These are phyloP conservation scores for Chrysodeixis includens DNA, from an alignment of 2,888 invertebrate genomes.

Conservation along the genomic window DNA sequence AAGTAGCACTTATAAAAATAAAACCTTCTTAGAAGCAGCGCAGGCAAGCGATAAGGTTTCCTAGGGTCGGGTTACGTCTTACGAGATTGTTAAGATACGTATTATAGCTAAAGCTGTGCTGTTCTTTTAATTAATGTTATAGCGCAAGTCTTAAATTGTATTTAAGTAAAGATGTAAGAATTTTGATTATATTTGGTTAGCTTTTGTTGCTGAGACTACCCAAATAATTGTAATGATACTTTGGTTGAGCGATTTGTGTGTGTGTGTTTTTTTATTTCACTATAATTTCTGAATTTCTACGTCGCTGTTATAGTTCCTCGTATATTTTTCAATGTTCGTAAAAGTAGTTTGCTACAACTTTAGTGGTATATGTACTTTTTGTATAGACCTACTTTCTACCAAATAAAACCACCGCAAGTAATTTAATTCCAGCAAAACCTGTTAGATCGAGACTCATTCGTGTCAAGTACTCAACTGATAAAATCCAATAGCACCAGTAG, in stretches of 20 bases:
- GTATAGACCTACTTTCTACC: too few species aligned
- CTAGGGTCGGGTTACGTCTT: conserved; percentile 43
- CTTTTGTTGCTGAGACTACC: background rate
- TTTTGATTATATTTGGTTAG: too few species aligned
- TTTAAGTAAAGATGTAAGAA: too few species aligned
- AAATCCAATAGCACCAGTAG: background rate
- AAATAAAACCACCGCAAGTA: background rate
- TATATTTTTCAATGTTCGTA: too few species aligned
- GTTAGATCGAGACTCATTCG: background rate
- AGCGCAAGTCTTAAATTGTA: conserved; percentile 12
- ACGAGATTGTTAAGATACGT: conserved; percentile 30
- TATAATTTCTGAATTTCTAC: too few species aligned
- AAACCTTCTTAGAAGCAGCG: conserved; percentile 44
- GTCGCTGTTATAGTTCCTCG: too few species aligned
- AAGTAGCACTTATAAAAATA: conserved; percentile 44
- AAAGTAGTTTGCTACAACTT: too few species aligned
- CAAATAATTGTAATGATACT: too few species aligned
- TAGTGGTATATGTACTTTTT: too few species aligned
- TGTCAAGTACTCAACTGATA: background rate
- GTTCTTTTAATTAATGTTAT: conserved; percentile 16
- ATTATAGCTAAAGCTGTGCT: conserved; percentile 26
- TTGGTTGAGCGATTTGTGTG: too few species aligned
- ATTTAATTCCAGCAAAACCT: background rate
- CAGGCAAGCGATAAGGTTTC: conserved; percentile 50
- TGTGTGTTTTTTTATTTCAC: too few species aligned